phyloP scores from a whole-genome alignment of 2,113 vertebrate species.

The Gambusia holbrooki region DNA sequence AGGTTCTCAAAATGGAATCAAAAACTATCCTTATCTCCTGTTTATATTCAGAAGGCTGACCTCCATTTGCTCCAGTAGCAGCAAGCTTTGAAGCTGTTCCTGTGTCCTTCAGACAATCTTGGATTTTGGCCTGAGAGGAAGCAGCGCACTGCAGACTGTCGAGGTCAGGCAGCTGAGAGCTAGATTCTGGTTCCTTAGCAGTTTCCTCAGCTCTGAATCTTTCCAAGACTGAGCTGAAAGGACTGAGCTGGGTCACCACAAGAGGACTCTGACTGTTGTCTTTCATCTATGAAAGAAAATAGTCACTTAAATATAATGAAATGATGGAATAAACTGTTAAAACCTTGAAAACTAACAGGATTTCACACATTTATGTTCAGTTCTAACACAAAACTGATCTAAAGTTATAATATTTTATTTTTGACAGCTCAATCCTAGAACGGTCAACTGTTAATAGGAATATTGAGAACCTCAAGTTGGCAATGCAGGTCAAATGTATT shows the following conservation, averaged over 20 bases:
- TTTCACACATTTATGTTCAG: neutral
- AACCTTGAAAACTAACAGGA: neutral
- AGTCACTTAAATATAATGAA: neutral
- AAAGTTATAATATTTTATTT: neutral
- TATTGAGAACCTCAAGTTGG: neutral
- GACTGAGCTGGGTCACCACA: neutral
- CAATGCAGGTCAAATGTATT: neutral
- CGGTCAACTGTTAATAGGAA: neutral
- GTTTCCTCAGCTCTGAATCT: constrained; percentile 20
- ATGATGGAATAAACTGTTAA: neutral
- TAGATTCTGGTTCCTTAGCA: constrained; percentile 46
- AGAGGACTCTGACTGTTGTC: constrained; percentile 1
- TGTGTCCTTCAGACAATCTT: constrained; percentile 21
- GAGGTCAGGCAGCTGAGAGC: constrained; percentile 4
- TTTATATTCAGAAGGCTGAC: constrained; percentile 54
- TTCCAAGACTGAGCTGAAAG: constrained; percentile 37
- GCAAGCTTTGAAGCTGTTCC: constrained; percentile 40
- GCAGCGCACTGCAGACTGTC: constrained; percentile 11
- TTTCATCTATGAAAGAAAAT: constrained; percentile 35
- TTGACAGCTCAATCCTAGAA: neutral
- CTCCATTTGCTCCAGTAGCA: constrained; percentile 44
- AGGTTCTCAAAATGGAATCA: neutral
- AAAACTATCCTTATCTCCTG: constrained; percentile 15
- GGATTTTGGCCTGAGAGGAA: constrained; percentile 14
- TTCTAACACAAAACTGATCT: neutral